phyloP scores from a whole-genome alignment of 2,113 vertebrate genomes.

The Poicephalus meyeri region DNA sequence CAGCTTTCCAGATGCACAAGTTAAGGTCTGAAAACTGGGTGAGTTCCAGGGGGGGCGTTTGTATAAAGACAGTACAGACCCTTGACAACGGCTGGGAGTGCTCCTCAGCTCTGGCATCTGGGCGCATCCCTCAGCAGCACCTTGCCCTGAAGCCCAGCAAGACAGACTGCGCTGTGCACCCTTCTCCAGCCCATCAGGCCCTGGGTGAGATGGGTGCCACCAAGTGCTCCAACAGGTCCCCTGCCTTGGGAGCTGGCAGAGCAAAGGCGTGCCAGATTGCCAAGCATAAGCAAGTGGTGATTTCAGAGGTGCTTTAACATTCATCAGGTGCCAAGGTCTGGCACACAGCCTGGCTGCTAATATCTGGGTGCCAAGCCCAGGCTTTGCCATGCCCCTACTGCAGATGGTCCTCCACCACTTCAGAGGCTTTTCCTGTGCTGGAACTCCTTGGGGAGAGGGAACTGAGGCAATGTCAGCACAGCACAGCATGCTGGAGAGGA shows the following conservation, averaged over 20 bases:
- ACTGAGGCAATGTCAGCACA: not conserved
- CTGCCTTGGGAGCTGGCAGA: not conserved
- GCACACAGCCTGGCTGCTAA: not conserved
- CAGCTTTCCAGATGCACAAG: not conserved
- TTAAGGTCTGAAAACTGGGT: not conserved
- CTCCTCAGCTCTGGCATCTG: fast-evolving
- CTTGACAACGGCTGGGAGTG: fast-evolving
- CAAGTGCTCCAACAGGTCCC: not conserved
- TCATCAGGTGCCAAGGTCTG: not conserved
- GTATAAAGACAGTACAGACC: fast-evolving
- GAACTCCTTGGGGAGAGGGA: not conserved
- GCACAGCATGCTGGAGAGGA: fast-evolving
- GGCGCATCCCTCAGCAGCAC: not conserved
- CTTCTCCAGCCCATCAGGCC: not conserved
- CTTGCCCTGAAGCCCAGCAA: not conserved
- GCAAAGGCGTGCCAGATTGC: not conserved
- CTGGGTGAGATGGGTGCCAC: not conserved
- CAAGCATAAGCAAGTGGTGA: fast-evolving
- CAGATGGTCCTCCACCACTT: not conserved
- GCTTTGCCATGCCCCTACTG: not conserved
- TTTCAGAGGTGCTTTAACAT: not conserved
- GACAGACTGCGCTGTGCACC: fast-evolving
- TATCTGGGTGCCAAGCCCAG: not conserved
- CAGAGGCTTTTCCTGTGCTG: fast-evolving
- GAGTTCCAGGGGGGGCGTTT: not conserved